These are phyloP conservation scores for Leucophora obtusa DNA, from an alignment of 2,888 invertebrate genomes.

Conservation along the genomic window DNA sequence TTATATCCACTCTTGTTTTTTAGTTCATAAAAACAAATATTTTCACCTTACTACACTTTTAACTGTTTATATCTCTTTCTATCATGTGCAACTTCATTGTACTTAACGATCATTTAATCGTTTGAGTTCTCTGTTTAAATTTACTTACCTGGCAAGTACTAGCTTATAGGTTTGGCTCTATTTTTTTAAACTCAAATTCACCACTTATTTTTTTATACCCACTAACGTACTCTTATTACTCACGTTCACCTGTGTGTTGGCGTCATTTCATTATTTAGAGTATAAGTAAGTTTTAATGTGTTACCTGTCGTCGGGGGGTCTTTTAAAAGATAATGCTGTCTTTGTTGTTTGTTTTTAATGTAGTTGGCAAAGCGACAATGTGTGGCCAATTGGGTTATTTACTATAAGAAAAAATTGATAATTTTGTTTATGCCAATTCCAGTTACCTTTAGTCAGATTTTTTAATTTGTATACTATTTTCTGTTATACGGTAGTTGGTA, in stretches of 20 bases:
- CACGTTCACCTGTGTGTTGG: conserved; percentile 33
- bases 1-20: conserved; percentile 24
- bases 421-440: not conserved
- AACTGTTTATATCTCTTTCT: conserved; percentile 41
- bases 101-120: conserved; percentile 45
- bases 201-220: not conserved
- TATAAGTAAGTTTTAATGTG: not conserved
- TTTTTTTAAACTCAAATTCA: not conserved
- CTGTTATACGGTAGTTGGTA: too few species aligned
- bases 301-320: conserved; percentile 5
- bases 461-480: too few species aligned
- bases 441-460: too few species aligned
- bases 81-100: not conserved
- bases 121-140: not conserved
- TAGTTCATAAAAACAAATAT: conserved; percentile 14
- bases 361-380: not conserved
- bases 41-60: conserved; percentile 44
- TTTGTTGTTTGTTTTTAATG: conserved; percentile 25
- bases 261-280: conserved; percentile 13
- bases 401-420: too few species aligned
- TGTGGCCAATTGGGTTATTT: not conserved
- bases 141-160: not conserved
- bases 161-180: not conserved
- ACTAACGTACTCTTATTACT: not conserved
- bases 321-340: conserved; percentile 18